phyloP scores from a whole-genome alignment of 2,888 invertebrate species.

The Eupithecia tripunctaria region DNA sequence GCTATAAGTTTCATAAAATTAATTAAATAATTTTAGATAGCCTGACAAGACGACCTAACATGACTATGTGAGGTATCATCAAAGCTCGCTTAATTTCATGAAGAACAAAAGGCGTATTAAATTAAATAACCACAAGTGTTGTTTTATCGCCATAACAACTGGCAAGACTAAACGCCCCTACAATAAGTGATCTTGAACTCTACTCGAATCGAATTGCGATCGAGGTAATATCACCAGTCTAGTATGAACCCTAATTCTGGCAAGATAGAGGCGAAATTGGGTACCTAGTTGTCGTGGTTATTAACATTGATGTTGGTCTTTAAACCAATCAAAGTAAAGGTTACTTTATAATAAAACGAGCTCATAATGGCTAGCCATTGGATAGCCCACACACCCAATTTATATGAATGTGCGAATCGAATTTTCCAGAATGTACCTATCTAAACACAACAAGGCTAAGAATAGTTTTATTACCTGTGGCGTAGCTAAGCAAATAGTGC shows the following conservation, averaged over 20 bases:
- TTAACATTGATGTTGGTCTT: slow-evolving; percentile 6
- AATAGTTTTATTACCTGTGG: background rate
- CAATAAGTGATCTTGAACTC: slow-evolving; percentile 37
- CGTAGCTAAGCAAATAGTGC: background rate
- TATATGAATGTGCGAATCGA: background rate
- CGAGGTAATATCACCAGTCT: background rate
- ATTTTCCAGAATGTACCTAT: background rate
- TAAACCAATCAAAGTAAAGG: slow-evolving; percentile 11
- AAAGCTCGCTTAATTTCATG: slow-evolving; percentile 28
- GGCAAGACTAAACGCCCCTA: slow-evolving; percentile 44
- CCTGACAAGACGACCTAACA: slow-evolving; percentile 7
- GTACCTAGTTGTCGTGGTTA: background rate
- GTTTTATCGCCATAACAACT: slow-evolving; percentile 38
- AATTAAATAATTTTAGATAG: background rate
- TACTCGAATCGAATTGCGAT: slow-evolving; percentile 15
- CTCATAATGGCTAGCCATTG: slow-evolving; percentile 4
- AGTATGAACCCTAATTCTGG: slow-evolving; percentile 7
- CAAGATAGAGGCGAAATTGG: background rate
- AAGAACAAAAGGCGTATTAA: slow-evolving; percentile 38
- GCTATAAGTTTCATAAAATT: background rate
- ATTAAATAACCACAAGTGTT: slow-evolving; percentile 34
- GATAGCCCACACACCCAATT: slow-evolving; percentile 23
- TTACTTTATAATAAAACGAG: background rate
- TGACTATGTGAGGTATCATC: slow-evolving; percentile 15
- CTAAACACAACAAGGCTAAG: background rate